Evolutionary conservation across 2,888 invertebrate genomes (phyloP), one percentile per base, ranked within the genome.

Genomic region (Ormia ochracea): DNA sequence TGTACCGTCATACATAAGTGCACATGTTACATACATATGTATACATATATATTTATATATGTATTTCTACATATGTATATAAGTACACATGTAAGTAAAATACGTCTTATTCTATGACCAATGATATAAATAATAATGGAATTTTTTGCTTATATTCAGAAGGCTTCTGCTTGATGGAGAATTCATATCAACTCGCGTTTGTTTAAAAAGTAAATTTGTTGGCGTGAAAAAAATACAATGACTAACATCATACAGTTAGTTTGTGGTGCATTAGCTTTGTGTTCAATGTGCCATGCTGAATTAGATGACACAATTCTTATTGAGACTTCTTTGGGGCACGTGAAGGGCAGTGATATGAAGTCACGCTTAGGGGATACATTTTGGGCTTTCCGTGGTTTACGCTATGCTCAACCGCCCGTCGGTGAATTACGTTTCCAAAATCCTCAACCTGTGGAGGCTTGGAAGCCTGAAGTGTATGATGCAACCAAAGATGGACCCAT

Each of bases 401-500:
- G 87, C 3, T 89, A 88, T 78, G 89, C 87, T 0, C 81, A 87
- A 33, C 81, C 88, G 0, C 89, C 89, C 4, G 59, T 87, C 23
- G 87, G 83, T 1, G 83, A 85, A 7, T 78, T 89, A n/a, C 85
- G 89, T 4, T 89, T 89, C 52, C 76, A 82, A 33, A 84, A 91
- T 54, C 92, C 93, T 0, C 84, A 87, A 43, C 91, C 91, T 0
- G 89, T 91, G 0, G 84, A 87, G 9, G 81, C 87, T 1, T 93
- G 93, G 90, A 81, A 86, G 0, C 88, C 88, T 0, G 83, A 81
- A 0, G 85, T 89, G 0, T 91, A 91, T 52, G 91, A 93, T 84
- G 93, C 92, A 0, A 91, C 90, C 1, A 70, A 88, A 74, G 92
- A 92, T 63, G 92, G 92, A 0, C 92, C 92, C 0, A 89, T 91